Base-by-base conservation (phyloP, 2,113 vertebrate genomes). In the Mormyrus lacerda region DNA sequence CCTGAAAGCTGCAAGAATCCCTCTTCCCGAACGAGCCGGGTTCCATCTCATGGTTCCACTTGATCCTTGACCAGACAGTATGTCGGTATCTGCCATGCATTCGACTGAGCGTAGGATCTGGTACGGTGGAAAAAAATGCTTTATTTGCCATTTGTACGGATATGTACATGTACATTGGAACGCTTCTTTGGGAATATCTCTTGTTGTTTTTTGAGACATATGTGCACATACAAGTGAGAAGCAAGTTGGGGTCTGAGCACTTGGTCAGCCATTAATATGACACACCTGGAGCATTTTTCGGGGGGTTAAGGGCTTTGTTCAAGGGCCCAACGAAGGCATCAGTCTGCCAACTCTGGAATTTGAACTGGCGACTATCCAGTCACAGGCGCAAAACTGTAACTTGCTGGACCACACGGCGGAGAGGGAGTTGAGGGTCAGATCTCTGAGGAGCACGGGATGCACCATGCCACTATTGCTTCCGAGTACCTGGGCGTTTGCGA, bases 401-500 rank as follows among this genome's bases (percentile, higher is more conserved):
- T 65, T 65, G 24, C 9, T 65, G 53, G 21, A 55, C 53, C 6
- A 2, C 9, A 27, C 9, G 92, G 92, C 92, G 19, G 92, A 93
- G 83, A 92, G 27, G 90, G 93, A 91, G 92, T 19, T 93, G 93
- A 94, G 89, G 69, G 92, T 90, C 88, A 92, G 91, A 93, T 91
- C 24, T 44, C 39, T 24, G 82, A 3, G 2, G 21, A 4, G 17
- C 8, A 4, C 82, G 48, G 82, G 21, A 45, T 88, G 91, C 93
- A 91, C 92, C 90, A 0, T 90, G 69, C 11, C 50, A 50, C 61
- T 50, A n/a, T 61, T 17, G 79, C 53, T 35, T 17, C 89, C 92
- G 89, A 92, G 94, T 92, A 93, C 90, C 93, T 93, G 92, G 93
- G 93, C 2, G 5, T 55, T 55, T 55, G 53, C 53, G 0, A 21